Evolutionary conservation across 1,140 invertebrate genomes (phyloP), one percentile per base, ranked within the genome.

Genomic region (Chrysomallon squamiferum): DNA sequence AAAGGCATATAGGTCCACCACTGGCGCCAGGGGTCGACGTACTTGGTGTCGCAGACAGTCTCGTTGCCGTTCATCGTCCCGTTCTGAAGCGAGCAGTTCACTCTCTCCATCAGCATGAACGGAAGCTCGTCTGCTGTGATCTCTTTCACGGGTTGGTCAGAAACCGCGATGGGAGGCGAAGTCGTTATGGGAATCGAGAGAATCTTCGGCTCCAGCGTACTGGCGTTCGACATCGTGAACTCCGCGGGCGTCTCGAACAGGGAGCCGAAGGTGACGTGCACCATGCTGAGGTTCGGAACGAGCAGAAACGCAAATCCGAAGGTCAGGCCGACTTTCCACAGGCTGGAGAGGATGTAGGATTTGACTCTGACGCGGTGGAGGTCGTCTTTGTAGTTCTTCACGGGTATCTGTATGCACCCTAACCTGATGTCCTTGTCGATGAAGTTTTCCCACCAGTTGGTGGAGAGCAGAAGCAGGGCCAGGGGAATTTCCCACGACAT

Each of bases 401-500:
- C 59, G 5, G 69, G 66, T 3, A 75, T 58, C 38, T 72, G 61
- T 13, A 77, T 50, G 35, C 66, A 72, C 11, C 73, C 75, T 0
- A 76, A 33, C n/a, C 62, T 57, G 22, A 75, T 61, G 35, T 72
- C 67, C 65, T 90, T 89, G 22, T 93, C 93, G 0, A 95, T 93
- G 78, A 95, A 98, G 86, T 98, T 98, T 85, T 98, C 95, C 95
- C 95, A 98, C 95, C 95, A 98, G 41, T 94, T 93, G 43, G 93
- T 90, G 4, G 95, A 97, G 35, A 95, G 91, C 54, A 95, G 89
- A 35, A 96, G 85, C n/a, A 94, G 88, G 1, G 93, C 87, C 0
- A 94, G 84, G 0, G 95, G 95, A 59, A 96, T 92, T 3, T 94
- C 87, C 93, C 93, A 96, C n/a, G 93, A 74, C 69, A 75, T 72